These are phyloP conservation scores for Anthopleura sola DNA, from an alignment of 64 coral and sea anemone species.

Conservation along the genomic window DNA sequence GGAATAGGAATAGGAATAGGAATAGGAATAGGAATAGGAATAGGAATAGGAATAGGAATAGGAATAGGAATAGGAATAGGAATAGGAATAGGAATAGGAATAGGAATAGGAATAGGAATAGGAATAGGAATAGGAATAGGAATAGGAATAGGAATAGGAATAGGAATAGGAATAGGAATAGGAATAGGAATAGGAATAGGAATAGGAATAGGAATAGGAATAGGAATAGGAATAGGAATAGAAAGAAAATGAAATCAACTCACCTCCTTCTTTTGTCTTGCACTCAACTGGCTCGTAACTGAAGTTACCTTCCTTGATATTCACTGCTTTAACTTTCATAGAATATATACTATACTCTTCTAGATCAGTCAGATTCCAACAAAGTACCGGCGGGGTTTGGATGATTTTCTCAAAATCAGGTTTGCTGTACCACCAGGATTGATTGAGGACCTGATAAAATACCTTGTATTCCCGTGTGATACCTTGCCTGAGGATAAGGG, in stretches of 20 bases:
- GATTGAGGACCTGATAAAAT: not conserved
- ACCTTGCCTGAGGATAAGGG: not conserved
- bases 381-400: not conserved
- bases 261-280: slow-evolving; percentile 20
- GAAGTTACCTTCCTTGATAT: slow-evolving; percentile 1
- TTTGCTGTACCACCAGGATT: not conserved
- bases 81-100: no score
- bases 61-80: no score
- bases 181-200: no score
- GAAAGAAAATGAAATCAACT: not conserved
- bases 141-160: no score
- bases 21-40: no score
- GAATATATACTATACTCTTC: not conserved
- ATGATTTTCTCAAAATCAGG: not conserved
- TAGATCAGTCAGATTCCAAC: not conserved
- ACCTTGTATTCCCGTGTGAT: not conserved
- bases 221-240: no score
- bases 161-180: no score
- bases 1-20: no score
- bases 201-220: no score
- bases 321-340: slow-evolving; percentile 7
- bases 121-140: no score
- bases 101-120: no score
- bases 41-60: no score
- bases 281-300: slow-evolving; percentile 15